Evolutionary conservation across 2,113 vertebrate genomes (phyloP).

Genomic region (Opisthocomus hoazin): DNA sequence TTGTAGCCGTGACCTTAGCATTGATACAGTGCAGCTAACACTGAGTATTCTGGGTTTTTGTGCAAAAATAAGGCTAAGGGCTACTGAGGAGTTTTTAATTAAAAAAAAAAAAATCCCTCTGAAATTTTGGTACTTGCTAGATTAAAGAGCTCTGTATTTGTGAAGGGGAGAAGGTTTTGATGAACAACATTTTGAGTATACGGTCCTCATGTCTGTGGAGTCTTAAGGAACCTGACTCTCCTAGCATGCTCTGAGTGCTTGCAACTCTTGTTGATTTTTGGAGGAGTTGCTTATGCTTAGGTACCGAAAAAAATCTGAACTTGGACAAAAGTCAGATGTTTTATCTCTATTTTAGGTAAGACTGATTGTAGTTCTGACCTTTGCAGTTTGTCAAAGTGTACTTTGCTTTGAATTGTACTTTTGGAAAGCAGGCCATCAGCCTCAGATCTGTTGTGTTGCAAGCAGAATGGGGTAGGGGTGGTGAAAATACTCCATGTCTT

Average conservation of each 20-base stretch:
- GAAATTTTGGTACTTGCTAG: neutral
- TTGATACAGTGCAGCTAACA: neutral
- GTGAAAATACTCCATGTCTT: neutral
- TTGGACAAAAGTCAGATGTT: neutral
- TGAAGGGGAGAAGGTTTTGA: neutral
- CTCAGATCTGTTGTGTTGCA: neutral
- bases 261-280: neutral
- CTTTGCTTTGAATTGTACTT: conserved; percentile 31
- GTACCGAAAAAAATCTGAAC: neutral
- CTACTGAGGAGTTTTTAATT: neutral
- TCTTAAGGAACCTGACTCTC: neutral
- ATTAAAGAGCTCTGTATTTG: neutral
- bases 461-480: neutral
- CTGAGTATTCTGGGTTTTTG: neutral
- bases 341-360: neutral
- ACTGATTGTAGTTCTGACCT: conserved; percentile 11
- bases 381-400: neutral
- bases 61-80: neutral
- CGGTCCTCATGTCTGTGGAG: neutral
- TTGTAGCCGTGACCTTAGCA: neutral
- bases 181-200: neutral
- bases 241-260: neutral
- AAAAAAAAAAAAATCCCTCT: neutral
- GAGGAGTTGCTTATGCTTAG: neutral
- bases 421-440: conserved; percentile 27